Percentiles rank a stretch among this genome's conserved stretches.
phyloP scores from a whole-genome alignment of 2,888 invertebrate species.

The Plebejus anna region DNA sequence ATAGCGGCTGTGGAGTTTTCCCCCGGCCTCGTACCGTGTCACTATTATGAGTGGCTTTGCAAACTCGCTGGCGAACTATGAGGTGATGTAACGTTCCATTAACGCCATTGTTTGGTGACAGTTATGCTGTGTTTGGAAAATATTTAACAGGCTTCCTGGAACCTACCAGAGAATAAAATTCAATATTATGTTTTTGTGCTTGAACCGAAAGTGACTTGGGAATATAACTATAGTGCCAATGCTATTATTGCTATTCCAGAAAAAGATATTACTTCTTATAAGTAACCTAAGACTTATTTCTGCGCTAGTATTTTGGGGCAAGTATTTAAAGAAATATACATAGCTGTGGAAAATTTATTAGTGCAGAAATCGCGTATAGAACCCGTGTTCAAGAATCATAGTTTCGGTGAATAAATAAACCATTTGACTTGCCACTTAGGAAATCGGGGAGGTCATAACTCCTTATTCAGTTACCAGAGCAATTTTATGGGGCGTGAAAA shows the following conservation, averaged over 20 bases:
- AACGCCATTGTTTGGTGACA: constrained; percentile 14
- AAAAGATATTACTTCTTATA: background rate
- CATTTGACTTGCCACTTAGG: background rate
- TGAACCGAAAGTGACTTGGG: background rate
- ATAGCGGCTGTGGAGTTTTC: constrained; percentile 38
- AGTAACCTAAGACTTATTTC: background rate
- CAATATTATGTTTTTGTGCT: background rate
- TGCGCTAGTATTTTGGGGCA: background rate
- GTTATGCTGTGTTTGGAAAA: constrained; percentile 4
- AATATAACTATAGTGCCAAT: no score
- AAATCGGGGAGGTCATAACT: constrained; percentile 18
- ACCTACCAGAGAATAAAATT: background rate
- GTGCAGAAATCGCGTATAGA: background rate
- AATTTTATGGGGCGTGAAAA: constrained; percentile 18
- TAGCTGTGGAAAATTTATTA: background rate
- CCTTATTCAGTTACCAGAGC: constrained; percentile 5
- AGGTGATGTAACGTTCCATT: constrained; percentile 27
- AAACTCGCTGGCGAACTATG: constrained; percentile 34
- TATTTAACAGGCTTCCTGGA: background rate
- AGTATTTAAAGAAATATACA: background rate
- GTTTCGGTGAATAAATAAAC: background rate
- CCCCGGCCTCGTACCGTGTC: constrained; percentile 31
- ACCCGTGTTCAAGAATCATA: background rate
- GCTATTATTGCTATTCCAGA: no score
- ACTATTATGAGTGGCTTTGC: constrained; percentile 35